These are phyloP conservation scores for Danaus plexippus DNA, from an alignment of 1,140 invertebrate species.

Conservation along the genomic window DNA sequence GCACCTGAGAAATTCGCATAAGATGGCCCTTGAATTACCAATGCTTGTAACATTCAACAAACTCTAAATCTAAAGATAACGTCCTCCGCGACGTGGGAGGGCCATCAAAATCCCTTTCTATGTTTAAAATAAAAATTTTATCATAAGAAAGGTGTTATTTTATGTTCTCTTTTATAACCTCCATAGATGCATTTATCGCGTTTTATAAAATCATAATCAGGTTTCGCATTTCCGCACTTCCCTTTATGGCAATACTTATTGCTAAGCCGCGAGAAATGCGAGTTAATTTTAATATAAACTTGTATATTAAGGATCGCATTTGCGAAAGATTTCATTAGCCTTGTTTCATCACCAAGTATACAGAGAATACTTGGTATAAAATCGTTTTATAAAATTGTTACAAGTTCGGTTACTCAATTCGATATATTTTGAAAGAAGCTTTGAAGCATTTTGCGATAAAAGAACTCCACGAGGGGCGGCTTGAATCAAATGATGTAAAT, in stretches of 20 bases:
- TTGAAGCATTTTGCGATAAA: slow-evolving; percentile 17
- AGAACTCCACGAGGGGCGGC: slow-evolving; percentile 18
- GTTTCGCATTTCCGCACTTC: slow-evolving; percentile 34
- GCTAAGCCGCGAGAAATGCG: background rate
- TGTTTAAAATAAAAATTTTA: slow-evolving; percentile 72
- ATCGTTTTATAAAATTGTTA: too few relatives aligned
- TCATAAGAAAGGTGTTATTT: slow-evolving; percentile 50
- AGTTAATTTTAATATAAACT: too few relatives aligned
- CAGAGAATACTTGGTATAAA: too few relatives aligned
- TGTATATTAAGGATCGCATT: too few relatives aligned
- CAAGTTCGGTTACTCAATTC: slow-evolving; percentile 8
- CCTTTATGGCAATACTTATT: slow-evolving; percentile 25
- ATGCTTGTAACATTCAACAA: slow-evolving; percentile 35
- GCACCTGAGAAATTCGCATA: too few relatives aligned
- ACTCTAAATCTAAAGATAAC: slow-evolving; percentile 64
- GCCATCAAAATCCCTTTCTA: slow-evolving; percentile 64
- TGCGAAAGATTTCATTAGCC: too few relatives aligned
- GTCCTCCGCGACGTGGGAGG: slow-evolving; percentile 43
- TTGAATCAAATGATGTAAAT: slow-evolving; percentile 38
- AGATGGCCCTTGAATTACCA: slow-evolving; percentile 29
- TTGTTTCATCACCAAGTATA: too few relatives aligned
- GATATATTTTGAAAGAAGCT: slow-evolving; percentile 2
- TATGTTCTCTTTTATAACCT: slow-evolving; percentile 45
- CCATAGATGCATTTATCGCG: slow-evolving; percentile 46
- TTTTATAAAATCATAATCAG: slow-evolving; percentile 45